Evolutionary conservation across 2,113 vertebrate species (phyloP).

Genomic region (Capra hircus): DNA sequence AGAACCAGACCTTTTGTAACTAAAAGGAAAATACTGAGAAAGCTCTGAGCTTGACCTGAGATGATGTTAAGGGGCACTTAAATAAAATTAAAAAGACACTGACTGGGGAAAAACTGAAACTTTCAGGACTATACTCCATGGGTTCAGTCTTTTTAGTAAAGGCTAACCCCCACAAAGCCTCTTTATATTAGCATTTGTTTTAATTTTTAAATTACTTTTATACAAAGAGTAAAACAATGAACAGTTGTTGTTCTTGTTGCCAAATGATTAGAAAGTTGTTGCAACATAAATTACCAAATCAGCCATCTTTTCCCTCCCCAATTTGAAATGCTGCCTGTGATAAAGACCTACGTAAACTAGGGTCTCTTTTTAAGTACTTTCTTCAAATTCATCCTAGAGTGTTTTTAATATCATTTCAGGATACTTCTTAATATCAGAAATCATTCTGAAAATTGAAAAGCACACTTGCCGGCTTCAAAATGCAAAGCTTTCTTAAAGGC

Average conservation of each 20-base stretch:
- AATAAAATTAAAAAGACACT: not conserved
- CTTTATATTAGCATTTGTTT: not conserved
- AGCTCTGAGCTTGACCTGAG: not conserved
- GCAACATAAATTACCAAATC: not conserved
- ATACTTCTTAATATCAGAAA: not conserved
- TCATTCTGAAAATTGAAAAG: not conserved
- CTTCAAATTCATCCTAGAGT: not conserved
- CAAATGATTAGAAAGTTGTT: not conserved
- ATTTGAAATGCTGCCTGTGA: not conserved
- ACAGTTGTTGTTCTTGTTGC: not conserved
- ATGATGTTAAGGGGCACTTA: not conserved
- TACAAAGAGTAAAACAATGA: not conserved
- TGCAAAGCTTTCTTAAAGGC: not conserved
- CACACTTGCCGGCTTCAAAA: not conserved
- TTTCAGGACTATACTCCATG: not conserved
- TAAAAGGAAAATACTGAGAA: constrained; percentile 1
- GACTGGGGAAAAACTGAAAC: not conserved
- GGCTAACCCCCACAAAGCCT: not conserved
- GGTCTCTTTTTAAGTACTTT: not conserved
- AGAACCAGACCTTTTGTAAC: not conserved
- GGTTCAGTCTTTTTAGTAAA: not conserved
- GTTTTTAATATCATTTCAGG: not conserved
- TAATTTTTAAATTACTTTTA: not conserved
- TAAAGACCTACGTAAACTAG: not conserved
- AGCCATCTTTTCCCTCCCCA: not conserved